phyloP scores from a whole-genome alignment of 2,797 vertebrate species.

The Chelidonichthys spinosus region DNA sequence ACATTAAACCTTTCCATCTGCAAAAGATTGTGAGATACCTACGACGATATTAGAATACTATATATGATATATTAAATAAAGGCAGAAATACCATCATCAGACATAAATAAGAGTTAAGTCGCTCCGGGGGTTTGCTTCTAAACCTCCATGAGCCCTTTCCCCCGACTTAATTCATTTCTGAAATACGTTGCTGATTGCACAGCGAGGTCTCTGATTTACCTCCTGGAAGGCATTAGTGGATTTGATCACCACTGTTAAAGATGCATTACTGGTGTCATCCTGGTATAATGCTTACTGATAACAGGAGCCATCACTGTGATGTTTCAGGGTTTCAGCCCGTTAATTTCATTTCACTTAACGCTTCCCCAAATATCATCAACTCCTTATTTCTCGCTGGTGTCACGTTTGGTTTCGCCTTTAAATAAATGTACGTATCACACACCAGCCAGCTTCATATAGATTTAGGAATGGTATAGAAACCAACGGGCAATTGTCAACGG shows the following conservation, averaged over 20 bases:
- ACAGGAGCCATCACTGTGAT: not conserved
- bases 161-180: conserved; percentile 45
- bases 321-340: not conserved
- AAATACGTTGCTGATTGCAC: conserved; percentile 43
- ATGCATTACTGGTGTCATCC: not conserved
- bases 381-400: too few relatives aligned
- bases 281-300: not conserved
- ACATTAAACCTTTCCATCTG: conserved; percentile 48
- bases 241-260: conserved; percentile 20
- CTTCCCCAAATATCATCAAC: too few relatives aligned
- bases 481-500: not conserved
- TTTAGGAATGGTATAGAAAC: not conserved
- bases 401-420: too few relatives aligned
- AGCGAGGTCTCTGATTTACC: conserved; percentile 38
- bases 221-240: conserved; percentile 27
- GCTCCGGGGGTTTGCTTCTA: conserved; percentile 25
- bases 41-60: conserved; percentile 51
- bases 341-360: not conserved
- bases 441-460: not conserved
- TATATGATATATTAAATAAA: too few relatives aligned
- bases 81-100: conserved; percentile 14
- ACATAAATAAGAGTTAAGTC: conserved; percentile 29
- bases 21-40: conserved; percentile 48
- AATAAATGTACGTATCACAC: too few relatives aligned
- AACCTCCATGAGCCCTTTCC: conserved; percentile 21